Base-by-base conservation (phyloP, 1,140 invertebrate genomes). In the Coenobita brevimanus region DNA sequence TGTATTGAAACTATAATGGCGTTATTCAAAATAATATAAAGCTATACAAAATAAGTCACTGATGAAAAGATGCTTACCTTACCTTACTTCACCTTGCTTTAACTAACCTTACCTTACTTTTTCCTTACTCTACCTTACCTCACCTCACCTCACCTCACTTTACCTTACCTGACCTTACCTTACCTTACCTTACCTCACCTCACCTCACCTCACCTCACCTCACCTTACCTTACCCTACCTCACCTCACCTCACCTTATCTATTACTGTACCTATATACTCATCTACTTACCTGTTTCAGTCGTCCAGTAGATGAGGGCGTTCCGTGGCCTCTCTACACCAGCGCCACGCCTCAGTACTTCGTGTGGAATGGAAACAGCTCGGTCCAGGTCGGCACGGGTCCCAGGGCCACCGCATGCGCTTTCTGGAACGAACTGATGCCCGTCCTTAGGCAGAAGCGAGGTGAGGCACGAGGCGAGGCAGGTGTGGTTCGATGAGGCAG, bases 371-470 rank as follows among this genome's bases (percentile, higher is more conserved):
- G n/a, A n/a, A n/a, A 96, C 0, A 95, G 97, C 90, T 94, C 95
- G 24, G 75, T 69, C 15, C 95, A 95, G 38, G 93, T 93, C 15
- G 96, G 96, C 2, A 95, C 95, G 89, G 97, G 97, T 79, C 97
- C 97, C 1, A 93, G 97, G 69, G 95, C 96, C 67, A 96, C 96
- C 57, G 94, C 97, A 30, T 99, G 98, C 92, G 97, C 97, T 64
- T 99, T 99, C 93, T 99, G 98, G 98, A 98, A 98, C 91, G 95
- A 97, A 85, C 98, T 98, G 93, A 94, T 99, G 91, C 97, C 97
- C 17, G 33, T 86, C 24, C 60, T 86, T 17, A 67, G 75, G 27
- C 38, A 86, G 60, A 79, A 75, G 27, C 57, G 69, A 76, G 75
- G 83, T 86, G 54, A 27, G 41, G n/a, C n/a, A n/a, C n/a, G n/a